phyloP scores from a whole-genome alignment of 2,113 vertebrate species.

The Candoia aspera region DNA sequence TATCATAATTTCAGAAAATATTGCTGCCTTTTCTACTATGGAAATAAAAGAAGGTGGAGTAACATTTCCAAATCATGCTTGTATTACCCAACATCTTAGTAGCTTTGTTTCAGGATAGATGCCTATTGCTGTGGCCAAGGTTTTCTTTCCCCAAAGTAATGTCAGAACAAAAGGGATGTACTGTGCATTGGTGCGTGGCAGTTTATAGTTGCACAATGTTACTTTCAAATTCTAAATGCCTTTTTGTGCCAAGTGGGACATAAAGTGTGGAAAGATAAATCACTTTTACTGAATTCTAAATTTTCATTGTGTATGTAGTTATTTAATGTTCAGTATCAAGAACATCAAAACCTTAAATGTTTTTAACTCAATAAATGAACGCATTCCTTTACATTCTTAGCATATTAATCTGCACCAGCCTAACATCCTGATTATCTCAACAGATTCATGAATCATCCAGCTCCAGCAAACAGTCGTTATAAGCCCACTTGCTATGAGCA shows the following conservation, averaged over 20 bases:
- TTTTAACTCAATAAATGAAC: not conserved
- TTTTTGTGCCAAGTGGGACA: not conserved
- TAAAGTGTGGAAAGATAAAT: not conserved
- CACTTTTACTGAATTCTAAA: not conserved
- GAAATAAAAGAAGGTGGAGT: not conserved
- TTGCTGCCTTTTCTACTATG: not conserved
- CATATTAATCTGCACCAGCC: conserved; percentile 35
- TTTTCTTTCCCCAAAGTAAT: not conserved
- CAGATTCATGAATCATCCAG: conserved; percentile 98
- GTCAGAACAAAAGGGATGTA: not conserved
- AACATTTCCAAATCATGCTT: not conserved
- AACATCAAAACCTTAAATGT: not conserved
- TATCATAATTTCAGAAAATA: not conserved
- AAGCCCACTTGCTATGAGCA: conserved; percentile 97
- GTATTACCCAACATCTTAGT: not conserved
- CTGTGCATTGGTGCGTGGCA: not conserved
- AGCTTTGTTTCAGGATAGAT: not conserved
- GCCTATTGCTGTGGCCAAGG: not conserved
- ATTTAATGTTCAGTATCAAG: not conserved
- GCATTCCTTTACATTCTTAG: not conserved
- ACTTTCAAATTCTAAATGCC: not conserved
- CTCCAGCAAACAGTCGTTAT: conserved; percentile 94
- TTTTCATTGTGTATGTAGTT: not conserved
- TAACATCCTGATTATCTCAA: conserved; percentile 55
- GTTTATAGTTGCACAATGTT: not conserved